Base-by-base conservation (phyloP, 2,113 vertebrate species). In the Malurus elegans region DNA sequence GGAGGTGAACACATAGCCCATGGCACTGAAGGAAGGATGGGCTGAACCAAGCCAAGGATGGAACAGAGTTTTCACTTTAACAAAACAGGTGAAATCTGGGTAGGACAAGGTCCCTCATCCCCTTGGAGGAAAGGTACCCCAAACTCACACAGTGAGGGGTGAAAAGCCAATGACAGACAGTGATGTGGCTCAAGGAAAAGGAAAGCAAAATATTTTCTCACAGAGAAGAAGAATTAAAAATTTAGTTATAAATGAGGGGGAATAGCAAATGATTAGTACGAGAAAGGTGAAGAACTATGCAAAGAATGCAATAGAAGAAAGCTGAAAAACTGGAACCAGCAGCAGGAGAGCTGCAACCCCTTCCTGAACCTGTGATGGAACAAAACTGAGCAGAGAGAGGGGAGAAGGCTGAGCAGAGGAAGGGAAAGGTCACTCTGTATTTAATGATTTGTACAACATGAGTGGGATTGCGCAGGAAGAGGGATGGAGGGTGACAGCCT, bases 101-200 rank as follows among this genome's bases (percentile, higher is more conserved):
- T 5, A 31, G 48, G 29, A 57, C 45, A 57, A 62, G 29, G 51
- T 48, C 34, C n/a, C 18, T 67, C 8, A 4, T 1, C 0, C 9
- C 29, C 47, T 6, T 2, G 4, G 61, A 54, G 38, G 12, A 89
- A 9, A 47, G 12, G 16, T 10, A 47, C 4, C 26, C 23, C 24
- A 34, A 23, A 9, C 1, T 5, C 2, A 69, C 0, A 1, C 9
- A 64, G 7, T 5, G 1, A 70, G 25, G 29, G 14, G 31, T n/a
- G 19, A 71, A 71, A 75, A 75, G 26, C 16, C 60, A 28, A 9
- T 31, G 6, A 17, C 23, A 62, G 47, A 26, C 42, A 78, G 13
- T 7, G 57, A 61, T 8, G 19, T 25, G 10, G 24, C 8, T 72
- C 13, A 64, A 45, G 32, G 8, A 50, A 75, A 84, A 62, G 5